Evolutionary conservation across 2,888 invertebrate species (phyloP), one percentile per base, ranked within the genome.

Genomic region (Catonia carolina): DNA sequence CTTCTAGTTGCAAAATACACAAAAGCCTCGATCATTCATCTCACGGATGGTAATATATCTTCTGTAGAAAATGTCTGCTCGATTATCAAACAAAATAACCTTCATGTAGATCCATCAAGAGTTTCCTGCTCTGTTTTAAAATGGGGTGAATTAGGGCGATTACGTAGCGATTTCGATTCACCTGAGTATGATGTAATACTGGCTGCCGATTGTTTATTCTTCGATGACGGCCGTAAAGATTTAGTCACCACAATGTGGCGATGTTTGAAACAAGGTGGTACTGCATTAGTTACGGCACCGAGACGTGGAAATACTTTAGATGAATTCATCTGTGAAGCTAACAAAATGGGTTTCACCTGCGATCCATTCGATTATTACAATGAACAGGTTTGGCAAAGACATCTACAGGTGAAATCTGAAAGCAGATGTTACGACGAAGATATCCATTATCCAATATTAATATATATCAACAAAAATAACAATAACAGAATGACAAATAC

Each of bases 181-280:
- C 33, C 60, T 53, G 20, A 77, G 58, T 88, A 82, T 72, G 86
- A 89, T 71, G 75, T 81, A 48, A 80, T 89, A 50, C 74, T 89
- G 8, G 85, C 86, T 67, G 88, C 89, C 1, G 89, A 89, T 71
- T 89, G 87, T 69, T 71, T 87, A 58, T 88, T 87, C 74, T 87
- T 87, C 69, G 86, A 87, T 68, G 85, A 86, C 56, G 82, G 82
- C 1, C 76, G 86, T 42, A 72, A 77, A 23, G 81, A 83, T 62
- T 73, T 87, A 61, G 81, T 85, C 33, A 78, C 82, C 61, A 83
- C 85, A 53, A 80, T 87, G 62, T 80, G 80, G 77, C 76, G 77
- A 60, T 79, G 79, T 68, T 70, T 87, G 64, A 73, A 78, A 12
- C 72, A 74, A 15, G 72, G 75, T 67, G 88, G 89, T 0, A 69